These are phyloP conservation scores for Trissolcus basalis DNA, from an alignment of 1,140 invertebrate genomes.

Conservation along the genomic window DNA sequence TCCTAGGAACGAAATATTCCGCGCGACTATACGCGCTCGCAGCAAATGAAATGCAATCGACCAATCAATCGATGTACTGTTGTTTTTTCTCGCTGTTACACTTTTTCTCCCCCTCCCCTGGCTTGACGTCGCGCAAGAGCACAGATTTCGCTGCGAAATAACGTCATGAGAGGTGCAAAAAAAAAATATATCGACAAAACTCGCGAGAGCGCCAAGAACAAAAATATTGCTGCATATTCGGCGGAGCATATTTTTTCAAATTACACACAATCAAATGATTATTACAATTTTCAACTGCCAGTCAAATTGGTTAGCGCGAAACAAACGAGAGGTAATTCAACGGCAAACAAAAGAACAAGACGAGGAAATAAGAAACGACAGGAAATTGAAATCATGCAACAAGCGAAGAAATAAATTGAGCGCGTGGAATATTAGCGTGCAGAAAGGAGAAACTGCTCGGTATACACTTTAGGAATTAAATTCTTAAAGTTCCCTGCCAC, in stretches of 20 bases:
- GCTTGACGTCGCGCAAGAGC: too few relatives aligned
- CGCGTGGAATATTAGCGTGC: constrained; percentile 46
- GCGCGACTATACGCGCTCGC: constrained; percentile 48
- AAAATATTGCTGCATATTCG: too few relatives aligned
- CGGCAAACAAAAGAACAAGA: constrained; percentile 10
- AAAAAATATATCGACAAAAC: too few relatives aligned
- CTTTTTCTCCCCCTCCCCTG: too few relatives aligned
- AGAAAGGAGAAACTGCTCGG: constrained; percentile 16
- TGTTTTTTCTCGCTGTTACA: constrained; percentile 24
- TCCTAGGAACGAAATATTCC: constrained; percentile 56
- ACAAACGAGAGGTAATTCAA: constrained; percentile 23
- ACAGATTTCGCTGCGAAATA: too few relatives aligned
- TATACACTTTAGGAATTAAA: constrained; percentile 72
- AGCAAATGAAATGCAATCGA: constrained; percentile 55
- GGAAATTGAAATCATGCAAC: constrained; percentile 49
- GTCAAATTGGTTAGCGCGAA: constrained; percentile 1
- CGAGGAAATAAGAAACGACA: constrained; percentile 5
- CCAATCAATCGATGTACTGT: constrained; percentile 49
- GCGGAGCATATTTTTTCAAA: too few relatives aligned
- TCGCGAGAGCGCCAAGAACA: too few relatives aligned
- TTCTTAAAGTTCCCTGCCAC: constrained; percentile 76
- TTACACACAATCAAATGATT: not conserved
- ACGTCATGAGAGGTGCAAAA: too few relatives aligned
- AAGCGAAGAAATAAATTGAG: constrained; percentile 61
- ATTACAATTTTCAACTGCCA: not conserved